A percentile compares a stretch with the other conserved stretches of the same genome.
phyloP scores from a whole-genome alignment of 2,797 vertebrate genomes.

The Hirundo rustica region DNA sequence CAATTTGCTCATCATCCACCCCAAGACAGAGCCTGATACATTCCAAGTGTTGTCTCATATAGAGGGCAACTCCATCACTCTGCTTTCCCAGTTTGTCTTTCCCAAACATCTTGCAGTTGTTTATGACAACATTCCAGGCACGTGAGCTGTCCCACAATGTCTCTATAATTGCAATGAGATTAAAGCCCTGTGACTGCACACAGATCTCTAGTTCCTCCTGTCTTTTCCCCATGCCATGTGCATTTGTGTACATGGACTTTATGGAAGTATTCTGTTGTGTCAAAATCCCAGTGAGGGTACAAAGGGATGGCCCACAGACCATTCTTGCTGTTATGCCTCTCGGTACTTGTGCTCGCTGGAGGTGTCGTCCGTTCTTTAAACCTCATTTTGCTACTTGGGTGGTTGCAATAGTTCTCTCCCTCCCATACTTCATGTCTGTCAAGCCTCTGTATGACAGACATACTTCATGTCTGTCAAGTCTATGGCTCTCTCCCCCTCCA shows the following conservation, averaged over 20 bases:
- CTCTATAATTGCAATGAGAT: background rate
- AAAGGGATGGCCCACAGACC: background rate
- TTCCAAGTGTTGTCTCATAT: background rate
- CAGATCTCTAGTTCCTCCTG: background rate
- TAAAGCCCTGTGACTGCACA: background rate
- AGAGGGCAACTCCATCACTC: background rate
- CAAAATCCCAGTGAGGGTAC: background rate
- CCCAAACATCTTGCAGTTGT: background rate
- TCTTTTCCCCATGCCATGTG: background rate
- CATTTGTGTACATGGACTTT: rapidly evolving
- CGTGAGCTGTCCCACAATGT: background rate
- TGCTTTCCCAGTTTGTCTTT: background rate
- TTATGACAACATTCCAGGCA: background rate
- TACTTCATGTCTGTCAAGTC: background rate
- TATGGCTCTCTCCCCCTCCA: background rate
- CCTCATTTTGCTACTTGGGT: background rate
- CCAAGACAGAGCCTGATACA: background rate
- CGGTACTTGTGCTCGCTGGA: rapidly evolving
- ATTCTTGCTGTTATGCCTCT: background rate
- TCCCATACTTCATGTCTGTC: background rate
- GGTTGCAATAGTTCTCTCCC: background rate
- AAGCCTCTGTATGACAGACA: too few species aligned
- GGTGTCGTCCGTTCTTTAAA: background rate
- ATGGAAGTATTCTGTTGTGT: background rate
- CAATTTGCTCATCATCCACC: background rate